Evolutionary conservation across 2,797 vertebrate species (phyloP).

Genomic region (Cuculus canorus): DNA sequence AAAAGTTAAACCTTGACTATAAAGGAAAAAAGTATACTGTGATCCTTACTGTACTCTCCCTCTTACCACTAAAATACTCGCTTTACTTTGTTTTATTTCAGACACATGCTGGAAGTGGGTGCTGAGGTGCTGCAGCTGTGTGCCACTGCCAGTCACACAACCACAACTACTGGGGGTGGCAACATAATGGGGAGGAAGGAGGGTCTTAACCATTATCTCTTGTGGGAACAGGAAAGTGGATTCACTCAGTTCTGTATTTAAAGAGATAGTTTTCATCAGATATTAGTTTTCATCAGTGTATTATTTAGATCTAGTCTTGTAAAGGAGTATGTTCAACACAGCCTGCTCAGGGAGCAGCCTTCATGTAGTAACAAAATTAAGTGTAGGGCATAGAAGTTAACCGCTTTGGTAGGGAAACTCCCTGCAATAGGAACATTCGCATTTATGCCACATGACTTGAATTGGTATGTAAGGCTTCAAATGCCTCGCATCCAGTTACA

Average conservation of each 20-base stretch:
- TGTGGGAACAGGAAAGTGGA: neutral
- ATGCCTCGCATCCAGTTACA: neutral
- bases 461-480: neutral
- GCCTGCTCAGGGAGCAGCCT: neutral
- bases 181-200: rapidly evolving
- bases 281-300: neutral
- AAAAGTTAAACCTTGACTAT: neutral
- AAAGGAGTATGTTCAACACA: neutral
- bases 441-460: neutral
- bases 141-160: rapidly evolving
- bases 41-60: neutral
- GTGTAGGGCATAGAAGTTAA: neutral
- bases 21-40: neutral
- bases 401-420: neutral
- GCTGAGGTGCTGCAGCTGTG: rapidly evolving
- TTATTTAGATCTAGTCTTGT: neutral
- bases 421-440: neutral
- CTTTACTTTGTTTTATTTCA: neutral
- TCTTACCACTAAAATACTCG: neutral
- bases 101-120: neutral
- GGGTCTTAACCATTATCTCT: neutral
- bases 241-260: neutral
- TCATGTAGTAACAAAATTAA: neutral
- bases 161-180: rapidly evolving
- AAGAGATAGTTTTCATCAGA: neutral